Base-by-base conservation (phyloP, 2,888 invertebrate genomes). In the Lapara coniferarum region DNA sequence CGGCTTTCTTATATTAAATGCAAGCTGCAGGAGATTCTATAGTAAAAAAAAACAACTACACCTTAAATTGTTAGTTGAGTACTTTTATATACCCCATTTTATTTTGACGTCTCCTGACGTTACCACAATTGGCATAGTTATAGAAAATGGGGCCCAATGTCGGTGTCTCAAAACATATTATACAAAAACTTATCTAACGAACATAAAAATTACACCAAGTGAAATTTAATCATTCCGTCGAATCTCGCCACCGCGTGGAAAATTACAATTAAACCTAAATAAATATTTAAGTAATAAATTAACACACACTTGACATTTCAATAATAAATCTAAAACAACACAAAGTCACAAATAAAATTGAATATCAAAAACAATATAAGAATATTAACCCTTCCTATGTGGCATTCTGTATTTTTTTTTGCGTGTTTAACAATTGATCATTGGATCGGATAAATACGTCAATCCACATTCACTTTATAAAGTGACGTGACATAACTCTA, bases 271-370 rank as follows among this genome's bases (percentile, higher is more conserved):
- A 37, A 37, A 37, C 53, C 19, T 66, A 66, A 66, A 52, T 55
- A 53, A 52, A 53, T 52, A 55, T 37, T 30, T 66, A 55, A 53
- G 10, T 53, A 66, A 66, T 66, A 66, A 66, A 66, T 66, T 44
- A 53, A 51, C 49, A 53, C 66, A 66, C 66, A 66, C 13, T 53
- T 53, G 30, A 66, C 52, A 53, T 66, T 16, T 25, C 52, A 25
- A 19, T 49, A 66, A 44, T 44, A 63, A 63, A 19, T 37, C 63
- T 63, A 63, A 59, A 53, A 66, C 66, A 53, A 63, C 63, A 63
- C 63, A 59, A 46, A 63, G 46, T 25, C 25, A 49, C 63, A 13
- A 49, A 63, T 68, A 68, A 58, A 51, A 59, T 58, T 68, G 13
- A 68, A 51, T 52, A 59, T 59, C 16, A 63, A 63, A 59, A 68